Base-by-base conservation (phyloP, 2,113 vertebrate genomes). In the Equus przewalskii region DNA sequence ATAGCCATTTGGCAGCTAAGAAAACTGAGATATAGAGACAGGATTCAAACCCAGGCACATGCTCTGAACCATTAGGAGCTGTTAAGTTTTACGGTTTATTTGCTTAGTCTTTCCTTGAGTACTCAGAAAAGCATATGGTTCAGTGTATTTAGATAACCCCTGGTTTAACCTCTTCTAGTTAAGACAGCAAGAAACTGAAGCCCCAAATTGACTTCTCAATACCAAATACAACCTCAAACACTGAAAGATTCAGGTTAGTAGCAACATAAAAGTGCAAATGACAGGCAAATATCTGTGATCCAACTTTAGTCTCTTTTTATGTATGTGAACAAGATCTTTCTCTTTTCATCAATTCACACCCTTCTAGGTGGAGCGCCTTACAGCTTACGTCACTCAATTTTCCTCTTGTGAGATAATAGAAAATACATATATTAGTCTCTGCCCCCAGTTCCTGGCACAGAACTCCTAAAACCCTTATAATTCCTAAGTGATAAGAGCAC, bases 121-220 rank as follows among this genome's bases (percentile, higher is more conserved):
- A 56, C 56, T 89, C 73, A 72, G 54, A 70, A 36, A 82, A 69
- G 58, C 51, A 81, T 13, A 54, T 46, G 76, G 69, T 41, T 87
- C 26, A 4, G 51, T 64, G 30, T 72, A 49, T 84, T 85, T 65
- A 84, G 56, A 83, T 7, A 33, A 58, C 21, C 62, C 22, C 26
- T n/a, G 19, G n/a, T 69, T 54, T 26, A 83, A 72, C 33, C 10
- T 44, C 75, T 30, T 84, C 80, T 89, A 8, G 44, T 51, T 54
- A 90, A 92, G 44, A 75, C 3, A 75, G 19, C 36, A 70, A 90
- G 58, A 97, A 89, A 84, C 82, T 67, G 10, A 89, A 96, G 80
- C 30, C 36, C 28, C 10, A 69, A 64, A 28, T 60, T 49, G 33
- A 94, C 44, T n/a, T 93, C 76, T 78, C 60, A 70, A 58, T 60